A percentile compares a stretch with the other conserved stretches of the same genome.
These are phyloP conservation scores for Xiphophorus couchianus DNA, from an alignment of 2,113 vertebrate genomes.

Conservation along the genomic window DNA sequence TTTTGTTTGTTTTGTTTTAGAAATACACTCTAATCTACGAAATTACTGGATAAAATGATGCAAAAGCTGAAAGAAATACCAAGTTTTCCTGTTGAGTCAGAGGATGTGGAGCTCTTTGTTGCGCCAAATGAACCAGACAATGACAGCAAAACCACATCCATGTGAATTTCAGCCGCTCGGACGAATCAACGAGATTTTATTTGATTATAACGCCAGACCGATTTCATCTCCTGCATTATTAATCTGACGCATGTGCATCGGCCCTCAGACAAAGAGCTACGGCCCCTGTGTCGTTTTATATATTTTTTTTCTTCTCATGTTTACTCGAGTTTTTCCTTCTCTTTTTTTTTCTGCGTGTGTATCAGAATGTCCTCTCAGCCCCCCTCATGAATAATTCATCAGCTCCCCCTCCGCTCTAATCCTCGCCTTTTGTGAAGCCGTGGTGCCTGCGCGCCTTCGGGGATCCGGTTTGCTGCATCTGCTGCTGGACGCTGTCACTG, in stretches of 20 bases:
- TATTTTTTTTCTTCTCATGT: constrained; percentile 17
- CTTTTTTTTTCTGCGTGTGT: constrained; percentile 28
- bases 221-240: constrained; percentile 48
- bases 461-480: constrained; percentile 59
- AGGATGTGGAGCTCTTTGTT: neutral
- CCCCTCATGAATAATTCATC: constrained; percentile 75
- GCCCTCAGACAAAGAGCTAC: constrained; percentile 44
- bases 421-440: constrained; percentile 73
- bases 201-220: constrained; percentile 60
- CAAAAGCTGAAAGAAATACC: neutral
- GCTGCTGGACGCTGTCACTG: constrained; percentile 52
- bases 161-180: constrained; percentile 16
- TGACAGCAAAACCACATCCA: neutral
- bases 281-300: neutral
- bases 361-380: constrained; percentile 69
- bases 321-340: constrained; percentile 7
- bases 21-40: neutral
- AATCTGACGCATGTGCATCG: constrained; percentile 44
- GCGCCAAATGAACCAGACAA: neutral
- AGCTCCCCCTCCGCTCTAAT: constrained; percentile 56
- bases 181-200: constrained; percentile 49
- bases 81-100: neutral
- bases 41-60: neutral
- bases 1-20: neutral
- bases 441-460: constrained; percentile 60